Evolutionary conservation across 1,140 invertebrate genomes (phyloP).

Genomic region (Homarus americanus): DNA sequence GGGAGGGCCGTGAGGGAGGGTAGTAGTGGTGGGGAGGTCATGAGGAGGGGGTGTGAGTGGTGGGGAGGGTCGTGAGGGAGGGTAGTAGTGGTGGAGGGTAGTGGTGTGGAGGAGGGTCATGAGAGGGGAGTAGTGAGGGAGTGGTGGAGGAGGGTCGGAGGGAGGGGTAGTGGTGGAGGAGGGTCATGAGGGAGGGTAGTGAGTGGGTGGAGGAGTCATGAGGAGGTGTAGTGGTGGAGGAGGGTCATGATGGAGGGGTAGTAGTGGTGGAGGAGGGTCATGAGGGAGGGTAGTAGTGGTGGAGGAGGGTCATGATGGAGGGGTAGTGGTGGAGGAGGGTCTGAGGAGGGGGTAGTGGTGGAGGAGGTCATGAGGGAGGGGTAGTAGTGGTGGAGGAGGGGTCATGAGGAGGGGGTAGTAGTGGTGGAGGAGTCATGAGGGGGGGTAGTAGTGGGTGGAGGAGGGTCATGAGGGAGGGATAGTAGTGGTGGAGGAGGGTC

Average conservation of each 20-base stretch:
- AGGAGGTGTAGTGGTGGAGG: neutral
- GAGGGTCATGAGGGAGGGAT: too few relatives aligned
- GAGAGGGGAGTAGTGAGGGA: too few relatives aligned
- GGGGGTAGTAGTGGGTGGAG: too few relatives aligned
- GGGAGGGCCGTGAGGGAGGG: neutral
- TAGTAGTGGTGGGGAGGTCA: neutral
- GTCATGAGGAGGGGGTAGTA: too few relatives aligned
- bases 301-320: neutral
- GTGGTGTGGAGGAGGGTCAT: neutral
- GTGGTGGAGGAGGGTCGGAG: too few relatives aligned
- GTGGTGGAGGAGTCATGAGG: too few relatives aligned
- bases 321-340: too few relatives aligned
- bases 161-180: neutral
- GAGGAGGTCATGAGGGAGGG: neutral
- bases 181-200: neutral
- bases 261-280: neutral
- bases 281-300: too few relatives aligned
- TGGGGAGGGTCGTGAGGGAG: neutral
- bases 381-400: neutral
- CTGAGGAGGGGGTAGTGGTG: neutral
- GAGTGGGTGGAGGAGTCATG: too few relatives aligned
- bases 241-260: too few relatives aligned
- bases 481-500: too few relatives aligned
- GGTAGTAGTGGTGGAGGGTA: neutral
- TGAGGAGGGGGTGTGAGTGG: neutral